Evolutionary conservation across 2,113 vertebrate species (phyloP).

Genomic region (Paracanthobrama guichenoti): DNA sequence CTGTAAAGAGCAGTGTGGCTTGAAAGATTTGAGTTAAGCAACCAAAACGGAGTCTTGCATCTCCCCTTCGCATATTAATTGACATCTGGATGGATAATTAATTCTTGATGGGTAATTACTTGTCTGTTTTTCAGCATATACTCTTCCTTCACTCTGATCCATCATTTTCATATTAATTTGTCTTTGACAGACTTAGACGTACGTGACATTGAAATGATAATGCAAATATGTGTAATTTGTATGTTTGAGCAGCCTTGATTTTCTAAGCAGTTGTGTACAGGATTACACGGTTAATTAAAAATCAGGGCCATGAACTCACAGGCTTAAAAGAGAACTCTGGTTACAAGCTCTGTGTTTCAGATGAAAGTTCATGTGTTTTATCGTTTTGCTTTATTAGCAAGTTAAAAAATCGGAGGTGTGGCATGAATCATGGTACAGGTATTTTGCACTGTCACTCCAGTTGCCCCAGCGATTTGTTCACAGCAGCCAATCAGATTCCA

Average conservation of each 20-base stretch:
- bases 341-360: neutral
- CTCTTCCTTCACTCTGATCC: conserved; percentile 64
- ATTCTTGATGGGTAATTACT: conserved; percentile 74
- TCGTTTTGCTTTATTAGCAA: neutral
- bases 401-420: neutral
- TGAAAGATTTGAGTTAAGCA: conserved; percentile 37
- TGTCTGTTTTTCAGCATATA: conserved; percentile 56
- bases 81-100: conserved; percentile 72
- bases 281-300: conserved; percentile 16
- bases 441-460: neutral
- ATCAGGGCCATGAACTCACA: neutral
- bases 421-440: neutral
- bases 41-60: conserved; percentile 36
- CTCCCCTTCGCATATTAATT: conserved; percentile 72
- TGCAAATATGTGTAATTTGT: conserved; percentile 3
- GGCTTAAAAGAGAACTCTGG: no score
- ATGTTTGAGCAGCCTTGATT: neutral
- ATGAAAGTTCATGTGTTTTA: neutral
- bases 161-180: conserved; percentile 69
- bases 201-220: conserved; percentile 34
- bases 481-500: neutral
- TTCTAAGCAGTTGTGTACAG: neutral
- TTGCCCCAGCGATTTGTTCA: neutral
- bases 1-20: conserved; percentile 22
- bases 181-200: conserved; percentile 55